Evolutionary conservation across 1,140 invertebrate species (phyloP), one percentile per base, ranked within the genome.

Genomic region (Bacillus rossius): DNA sequence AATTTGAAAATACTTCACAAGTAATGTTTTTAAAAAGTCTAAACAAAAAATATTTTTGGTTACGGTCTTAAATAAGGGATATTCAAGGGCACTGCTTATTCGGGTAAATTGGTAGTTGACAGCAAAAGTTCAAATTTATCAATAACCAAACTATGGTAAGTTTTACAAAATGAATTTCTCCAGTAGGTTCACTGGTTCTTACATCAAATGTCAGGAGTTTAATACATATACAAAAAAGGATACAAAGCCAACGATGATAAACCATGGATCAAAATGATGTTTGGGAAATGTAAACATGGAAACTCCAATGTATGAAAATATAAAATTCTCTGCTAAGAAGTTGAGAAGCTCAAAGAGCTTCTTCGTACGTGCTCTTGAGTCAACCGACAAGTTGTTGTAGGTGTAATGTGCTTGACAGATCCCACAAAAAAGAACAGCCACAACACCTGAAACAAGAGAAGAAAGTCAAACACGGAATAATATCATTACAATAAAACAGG

Each of bases 381-480:
- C 85, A 45, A 83, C 77, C 2, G 94, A 97, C 23, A 99, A 76
- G 76, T 99, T 99, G 76, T 98, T 98, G 77, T 94, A 98, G 0
- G 97, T 99, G 71, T 99, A 99, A 79, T 99, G 97, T 38, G 97
- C 97, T 78, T 99, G 97, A 67, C 93, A 98, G 64, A 99, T 99
- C 22, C 96, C 96, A 78, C 96, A 99, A 75, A 99, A 99, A 48
- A 99, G 73, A 1, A 99, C 95, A 59, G 96, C 92, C 14, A 97
- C 94, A 29, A 96, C 92, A 52, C 92, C 91, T 91, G 74, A 40
- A 79, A 55, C 42, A 41, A 10, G 3, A 53, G 14, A 53, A 2
- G 10, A 19, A 55, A 54, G 20, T 22, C 2, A n/a, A 2, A 13
- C 1, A 22, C 10, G 48, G 10, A n/a, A 20, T n/a, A 50, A 22